Conservation (phyloP, 1,140 invertebrate genomes). For the Cardiocondyla obscurior region DNA sequence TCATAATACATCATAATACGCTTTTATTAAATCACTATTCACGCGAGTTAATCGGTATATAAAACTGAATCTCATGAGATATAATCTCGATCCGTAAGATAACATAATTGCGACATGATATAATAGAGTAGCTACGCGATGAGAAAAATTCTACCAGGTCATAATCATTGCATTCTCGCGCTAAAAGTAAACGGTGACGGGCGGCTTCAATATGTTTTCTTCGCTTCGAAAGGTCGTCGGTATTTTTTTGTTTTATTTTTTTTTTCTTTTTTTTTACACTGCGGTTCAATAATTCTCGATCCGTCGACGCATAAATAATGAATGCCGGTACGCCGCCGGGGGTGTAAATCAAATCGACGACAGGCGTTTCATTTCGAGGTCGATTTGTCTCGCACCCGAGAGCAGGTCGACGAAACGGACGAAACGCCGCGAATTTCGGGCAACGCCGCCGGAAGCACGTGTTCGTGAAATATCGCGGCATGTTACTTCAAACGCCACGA, state of each 20-base stretch:
- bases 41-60: background rate
- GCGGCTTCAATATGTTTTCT: background rate
- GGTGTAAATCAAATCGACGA: slow-evolving; percentile 72
- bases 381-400: slow-evolving; percentile 70
- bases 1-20: background rate
- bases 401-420: slow-evolving; percentile 52
- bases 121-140: background rate
- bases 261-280: no score
- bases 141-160: background rate
- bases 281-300: slow-evolving; percentile 72
- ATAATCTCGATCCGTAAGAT: background rate
- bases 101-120: background rate
- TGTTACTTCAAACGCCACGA: slow-evolving; percentile 68
- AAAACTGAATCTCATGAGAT: background rate
- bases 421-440: slow-evolving; percentile 53
- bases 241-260: no score
- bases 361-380: slow-evolving; percentile 73
- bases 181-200: slow-evolving; percentile 38
- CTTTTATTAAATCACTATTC: slow-evolving; percentile 6
- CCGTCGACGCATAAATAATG: slow-evolving; percentile 72
- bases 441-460: slow-evolving; percentile 64
- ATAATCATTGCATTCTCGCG: slow-evolving; percentile 2
- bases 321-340: slow-evolving; percentile 51
- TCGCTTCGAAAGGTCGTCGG: slow-evolving; percentile 4
- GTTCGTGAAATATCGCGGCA: slow-evolving; percentile 71